Base-by-base conservation (phyloP, 1,140 invertebrate genomes). In the Propsilocerus akamusi region DNA sequence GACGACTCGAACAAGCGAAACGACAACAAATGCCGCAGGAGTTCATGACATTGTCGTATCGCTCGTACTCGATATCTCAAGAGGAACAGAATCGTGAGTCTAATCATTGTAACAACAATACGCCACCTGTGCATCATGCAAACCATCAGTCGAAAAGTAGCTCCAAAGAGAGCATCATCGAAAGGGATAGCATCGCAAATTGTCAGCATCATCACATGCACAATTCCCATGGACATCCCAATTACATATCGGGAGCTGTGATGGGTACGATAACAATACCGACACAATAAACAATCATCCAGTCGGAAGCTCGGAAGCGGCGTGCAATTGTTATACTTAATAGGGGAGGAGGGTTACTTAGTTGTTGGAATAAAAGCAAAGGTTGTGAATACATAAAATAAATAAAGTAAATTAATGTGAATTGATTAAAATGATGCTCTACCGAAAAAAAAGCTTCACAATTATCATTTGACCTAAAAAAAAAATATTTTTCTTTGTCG, bases 1-100 rank as follows among this genome's bases (percentile, higher is more conserved):
- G 85, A 55, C 68, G 84, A 12, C 59, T 65, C 14, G 76, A 78
- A 47, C 74, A 77, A 6, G 71, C 77, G 4, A 88, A 88, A 67
- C 63, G 77, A 26, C 78, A 81, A 55, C 75, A 77, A 57, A 55
- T 69, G 54, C 75, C 76, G 5, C 73, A 75, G 2, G 81, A 85
- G 53, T 86, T 82, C 58, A 73, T 84, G n/a, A n/a, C n/a, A n/a
- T n/a, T n/a, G 54, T 81, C 80, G 12, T 86, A 86, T 60, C 65
- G 80, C 48, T 76, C 78, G 56, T 78, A 77, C 55, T 76, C 74
- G 47, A 72, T 79, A 52, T 75, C 63, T 37, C 63, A 63, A 37
- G 63, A 65, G 52, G 62, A 65, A 51, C 51, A 59, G 2, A 57
- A 58, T 12, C 54, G 63, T 7, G 58, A n/a, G 10, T 11, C 10